Evolutionary conservation across 2,113 vertebrate genomes (phyloP).

Genomic region (Serinus canaria): DNA sequence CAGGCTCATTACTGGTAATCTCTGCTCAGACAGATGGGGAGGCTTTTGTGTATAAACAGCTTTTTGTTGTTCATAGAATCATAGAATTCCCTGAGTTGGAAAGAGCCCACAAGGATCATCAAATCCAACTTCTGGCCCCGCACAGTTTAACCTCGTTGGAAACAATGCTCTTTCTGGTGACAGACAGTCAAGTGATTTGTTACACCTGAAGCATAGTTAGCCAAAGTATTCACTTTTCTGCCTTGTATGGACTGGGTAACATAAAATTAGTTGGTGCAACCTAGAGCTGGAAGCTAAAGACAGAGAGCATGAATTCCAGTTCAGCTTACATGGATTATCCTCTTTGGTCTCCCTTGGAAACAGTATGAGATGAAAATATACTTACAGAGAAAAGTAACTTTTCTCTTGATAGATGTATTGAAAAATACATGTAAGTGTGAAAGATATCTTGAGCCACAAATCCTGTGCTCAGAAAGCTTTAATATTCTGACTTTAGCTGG

Average conservation of each 20-base stretch:
- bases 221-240: not conserved
- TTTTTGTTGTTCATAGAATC: not conserved
- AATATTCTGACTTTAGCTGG: not conserved
- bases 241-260: not conserved
- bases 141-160: not conserved
- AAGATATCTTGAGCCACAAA: not conserved
- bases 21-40: conserved; percentile 29
- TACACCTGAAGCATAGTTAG: not conserved
- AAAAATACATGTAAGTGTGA: not conserved
- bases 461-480: not conserved
- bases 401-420: not conserved
- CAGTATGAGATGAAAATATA: not conserved
- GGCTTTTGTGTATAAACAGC: conserved; percentile 18
- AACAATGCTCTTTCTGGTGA: not conserved
- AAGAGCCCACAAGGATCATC: not conserved
- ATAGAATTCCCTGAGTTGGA: not conserved
- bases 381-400: not conserved
- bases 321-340: not conserved
- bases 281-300: not conserved
- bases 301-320: not conserved
- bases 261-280: not conserved
- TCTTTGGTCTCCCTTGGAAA: not conserved
- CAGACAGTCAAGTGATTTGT: not conserved
- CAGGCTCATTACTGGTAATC: conserved; percentile 36
- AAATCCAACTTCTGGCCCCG: not conserved